phyloP scores from a whole-genome alignment of 2,113 vertebrate genomes.

The Tichodroma muraria region DNA sequence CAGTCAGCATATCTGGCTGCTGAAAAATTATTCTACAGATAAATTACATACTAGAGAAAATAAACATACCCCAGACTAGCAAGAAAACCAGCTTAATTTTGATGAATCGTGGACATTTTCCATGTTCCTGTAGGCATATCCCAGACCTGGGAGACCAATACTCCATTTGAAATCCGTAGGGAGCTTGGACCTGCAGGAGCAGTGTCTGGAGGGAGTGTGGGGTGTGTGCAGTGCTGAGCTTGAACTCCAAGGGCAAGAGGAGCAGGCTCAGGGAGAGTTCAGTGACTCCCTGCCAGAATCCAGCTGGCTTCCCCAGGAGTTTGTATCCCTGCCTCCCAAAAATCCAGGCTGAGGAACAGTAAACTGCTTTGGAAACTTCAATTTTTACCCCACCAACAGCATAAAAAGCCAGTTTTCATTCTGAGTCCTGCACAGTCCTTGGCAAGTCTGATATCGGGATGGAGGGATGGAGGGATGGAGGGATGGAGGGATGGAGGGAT shows the following conservation, averaged over 20 bases:
- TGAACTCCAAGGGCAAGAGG: background rate
- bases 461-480: too few species aligned
- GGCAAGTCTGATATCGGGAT: too few species aligned
- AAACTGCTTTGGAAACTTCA: background rate
- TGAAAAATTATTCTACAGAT: background rate
- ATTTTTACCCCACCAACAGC: background rate
- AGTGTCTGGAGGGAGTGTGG: fast-evolving
- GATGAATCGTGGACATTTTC: background rate
- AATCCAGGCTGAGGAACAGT: background rate
- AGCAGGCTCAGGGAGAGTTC: fast-evolving
- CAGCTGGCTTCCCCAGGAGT: background rate
- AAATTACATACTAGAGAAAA: background rate
- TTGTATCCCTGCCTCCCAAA: background rate
- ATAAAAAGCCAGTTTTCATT: background rate
- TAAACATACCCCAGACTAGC: background rate
- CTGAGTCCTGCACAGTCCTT: too few species aligned
- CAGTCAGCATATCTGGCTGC: conserved; percentile 10
- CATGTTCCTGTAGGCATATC: background rate
- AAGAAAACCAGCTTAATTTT: background rate
- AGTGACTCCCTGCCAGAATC: background rate
- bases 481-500: too few species aligned
- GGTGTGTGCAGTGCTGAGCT: fast-evolving
- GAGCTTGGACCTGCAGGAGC: too few species aligned
- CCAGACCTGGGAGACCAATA: background rate
- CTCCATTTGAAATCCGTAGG: fast-evolving